Base-by-base conservation (phyloP, 1,140 invertebrate species). In the Magallana gigas region DNA sequence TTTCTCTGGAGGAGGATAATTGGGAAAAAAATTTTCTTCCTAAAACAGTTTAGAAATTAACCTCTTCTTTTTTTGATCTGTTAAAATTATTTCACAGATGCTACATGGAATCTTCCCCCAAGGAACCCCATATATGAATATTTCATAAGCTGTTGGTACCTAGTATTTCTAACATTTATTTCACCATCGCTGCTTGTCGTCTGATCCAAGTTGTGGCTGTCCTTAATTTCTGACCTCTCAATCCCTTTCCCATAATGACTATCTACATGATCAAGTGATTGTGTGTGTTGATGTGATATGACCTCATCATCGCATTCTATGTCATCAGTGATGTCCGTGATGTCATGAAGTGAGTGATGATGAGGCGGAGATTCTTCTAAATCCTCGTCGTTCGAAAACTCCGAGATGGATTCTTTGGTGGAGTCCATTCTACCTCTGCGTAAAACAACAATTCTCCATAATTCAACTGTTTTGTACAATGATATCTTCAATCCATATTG, bases 221-320 rank as follows among this genome's bases (percentile, higher is more conserved):
- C 68, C 23, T 3, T 36, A 23, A 76, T 23, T 29, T 76, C 23
- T 76, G 68, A 76, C 23, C 68, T 12, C 68, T 76, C 29, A 29
- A 4, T 23, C 5, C 68, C 68, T 76, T 48, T 76, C 68, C 68
- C 68, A 76, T 76, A 76, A 76, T 76, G 68, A 76, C 68, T 76
- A 76, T 76, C 68, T 76, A 76, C 68, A 76, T 76, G 68, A 76
- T 76, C 68, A 12, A 29, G 23, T 76, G 68, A 76, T 9, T 76
- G 8, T 76, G 68, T 76, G 80, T 36, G 36, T 9, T 84, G 23
- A 62, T 48, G 23, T 60, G 36, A 84, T 59, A 90, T 88, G 12
- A 90, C 59, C 83, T 90, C 90, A 85, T 91, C 90, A 86, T 91
- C 91, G 88, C 89, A 91, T 88, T 91, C 90, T 76, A 91, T 57